These are phyloP conservation scores for Liopterus haemorrhoidalis DNA, from an alignment of 2,888 invertebrate genomes.

Conservation along the genomic window DNA sequence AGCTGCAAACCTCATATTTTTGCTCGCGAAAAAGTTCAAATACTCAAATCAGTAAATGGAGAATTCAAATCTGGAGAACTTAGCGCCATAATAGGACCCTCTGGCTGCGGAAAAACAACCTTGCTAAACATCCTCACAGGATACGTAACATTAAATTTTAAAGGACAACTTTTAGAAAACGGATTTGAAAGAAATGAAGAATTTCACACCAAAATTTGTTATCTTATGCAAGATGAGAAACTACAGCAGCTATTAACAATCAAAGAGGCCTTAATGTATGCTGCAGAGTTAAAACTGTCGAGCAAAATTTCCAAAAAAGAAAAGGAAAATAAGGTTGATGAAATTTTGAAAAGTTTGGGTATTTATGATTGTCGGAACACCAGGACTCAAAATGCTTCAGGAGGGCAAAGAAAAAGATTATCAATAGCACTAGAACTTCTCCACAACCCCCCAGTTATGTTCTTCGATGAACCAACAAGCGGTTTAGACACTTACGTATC, in stretches of 20 bases:
- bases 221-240: constrained; percentile 84
- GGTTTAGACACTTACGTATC: constrained; percentile 77
- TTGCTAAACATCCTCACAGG: constrained; percentile 86
- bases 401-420: constrained; percentile 84
- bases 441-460: constrained; percentile 87
- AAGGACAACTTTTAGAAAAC: no score
- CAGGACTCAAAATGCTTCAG: constrained; percentile 67
- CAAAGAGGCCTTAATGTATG: constrained; percentile 76
- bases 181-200: no score
- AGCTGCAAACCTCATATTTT: no score
- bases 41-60: no score
- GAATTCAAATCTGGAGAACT: constrained; percentile 75
- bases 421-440: constrained; percentile 87
- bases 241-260: constrained; percentile 79
- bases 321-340: constrained; percentile 63
- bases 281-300: constrained; percentile 80
- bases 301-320: constrained; percentile 54
- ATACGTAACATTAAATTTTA: no score
- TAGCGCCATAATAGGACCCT: constrained; percentile 94
- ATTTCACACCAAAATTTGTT: constrained; percentile 72
- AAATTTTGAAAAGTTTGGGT: constrained; percentile 72
- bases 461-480: constrained; percentile 91
- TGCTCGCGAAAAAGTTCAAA: no score
- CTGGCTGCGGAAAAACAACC: constrained; percentile 91
- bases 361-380: constrained; percentile 62